Evolutionary conservation across 2,888 invertebrate genomes (phyloP).

Genomic region (Drosophila melanosoma): DNA sequence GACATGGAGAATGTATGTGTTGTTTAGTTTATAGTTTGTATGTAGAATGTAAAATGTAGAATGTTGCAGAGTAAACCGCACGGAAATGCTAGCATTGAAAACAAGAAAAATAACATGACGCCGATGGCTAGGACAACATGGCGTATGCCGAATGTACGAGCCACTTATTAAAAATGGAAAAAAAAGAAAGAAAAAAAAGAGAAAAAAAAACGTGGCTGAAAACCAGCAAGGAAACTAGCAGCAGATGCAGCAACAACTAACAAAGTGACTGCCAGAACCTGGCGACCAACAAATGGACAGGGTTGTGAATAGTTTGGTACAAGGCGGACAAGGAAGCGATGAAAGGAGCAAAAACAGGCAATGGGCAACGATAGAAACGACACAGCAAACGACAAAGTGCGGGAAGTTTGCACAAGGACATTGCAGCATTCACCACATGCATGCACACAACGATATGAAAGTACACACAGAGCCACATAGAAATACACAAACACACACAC

Average conservation of each 20-base stretch:
- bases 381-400: slow-evolving; percentile 75
- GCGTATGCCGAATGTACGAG: slow-evolving; percentile 64
- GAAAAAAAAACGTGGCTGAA: slow-evolving; percentile 28
- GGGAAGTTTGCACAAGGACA: slow-evolving; percentile 81
- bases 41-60: slow-evolving; percentile 17
- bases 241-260: slow-evolving; percentile 53
- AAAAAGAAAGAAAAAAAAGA: not conserved
- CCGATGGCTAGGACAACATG: slow-evolving; percentile 60
- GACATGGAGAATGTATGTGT: not conserved
- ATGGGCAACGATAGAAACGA: slow-evolving; percentile 43
- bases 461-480: slow-evolving; percentile 42
- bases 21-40: not conserved
- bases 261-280: slow-evolving; percentile 52
- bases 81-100: slow-evolving; percentile 36
- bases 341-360: slow-evolving; percentile 30
- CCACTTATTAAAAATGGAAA: slow-evolving; percentile 61
- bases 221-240: slow-evolving; percentile 38
- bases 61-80: slow-evolving; percentile 37
- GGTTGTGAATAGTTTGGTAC: slow-evolving; percentile 34
- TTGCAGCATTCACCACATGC: slow-evolving; percentile 78
- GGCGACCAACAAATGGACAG: slow-evolving; percentile 59
- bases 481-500: slow-evolving; percentile 1
- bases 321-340: slow-evolving; percentile 39
- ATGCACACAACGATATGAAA: slow-evolving; percentile 79
- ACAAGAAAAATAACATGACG: slow-evolving; percentile 47